Conservation (phyloP, 2,797 vertebrate species). For the Sebastes glaucus region DNA sequence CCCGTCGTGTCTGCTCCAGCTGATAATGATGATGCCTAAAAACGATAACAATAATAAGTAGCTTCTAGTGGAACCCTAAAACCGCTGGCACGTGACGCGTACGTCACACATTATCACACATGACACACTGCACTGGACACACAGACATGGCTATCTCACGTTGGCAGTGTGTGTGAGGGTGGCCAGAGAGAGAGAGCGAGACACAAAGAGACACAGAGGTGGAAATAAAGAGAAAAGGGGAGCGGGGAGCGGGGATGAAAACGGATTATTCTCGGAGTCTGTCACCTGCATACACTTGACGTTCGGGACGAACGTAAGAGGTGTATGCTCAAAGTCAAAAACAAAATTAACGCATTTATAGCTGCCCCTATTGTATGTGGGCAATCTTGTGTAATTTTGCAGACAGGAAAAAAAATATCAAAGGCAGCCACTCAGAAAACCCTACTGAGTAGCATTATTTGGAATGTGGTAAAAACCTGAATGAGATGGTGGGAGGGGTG, state of each 20-base stretch:
- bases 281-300: conserved; percentile 63
- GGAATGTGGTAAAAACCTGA: conserved; percentile 51
- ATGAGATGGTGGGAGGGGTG: conserved; percentile 23
- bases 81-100: conserved; percentile 55
- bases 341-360: conserved; percentile 37
- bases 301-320: conserved; percentile 23
- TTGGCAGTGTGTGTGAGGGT: conserved; percentile 61
- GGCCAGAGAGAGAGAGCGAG: conserved; percentile 48
- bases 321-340: conserved; percentile 43
- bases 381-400: conserved; percentile 59
- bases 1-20: conserved; percentile 72
- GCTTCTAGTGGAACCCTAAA: conserved; percentile 76
- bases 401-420: conserved; percentile 22
- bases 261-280: conserved; percentile 38
- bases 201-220: conserved; percentile 69
- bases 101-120: conserved; percentile 76
- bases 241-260: conserved; percentile 9
- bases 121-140: conserved; percentile 67
- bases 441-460: conserved; percentile 38
- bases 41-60: conserved; percentile 81
- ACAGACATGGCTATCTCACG: conserved; percentile 66
- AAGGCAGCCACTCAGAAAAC: conserved; percentile 46
- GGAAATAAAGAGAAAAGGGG: conserved; percentile 33
- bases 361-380: conserved; percentile 14
- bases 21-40: conserved; percentile 82